phyloP scores from a whole-genome alignment of 2,888 invertebrate species.

The Helleia helle region DNA sequence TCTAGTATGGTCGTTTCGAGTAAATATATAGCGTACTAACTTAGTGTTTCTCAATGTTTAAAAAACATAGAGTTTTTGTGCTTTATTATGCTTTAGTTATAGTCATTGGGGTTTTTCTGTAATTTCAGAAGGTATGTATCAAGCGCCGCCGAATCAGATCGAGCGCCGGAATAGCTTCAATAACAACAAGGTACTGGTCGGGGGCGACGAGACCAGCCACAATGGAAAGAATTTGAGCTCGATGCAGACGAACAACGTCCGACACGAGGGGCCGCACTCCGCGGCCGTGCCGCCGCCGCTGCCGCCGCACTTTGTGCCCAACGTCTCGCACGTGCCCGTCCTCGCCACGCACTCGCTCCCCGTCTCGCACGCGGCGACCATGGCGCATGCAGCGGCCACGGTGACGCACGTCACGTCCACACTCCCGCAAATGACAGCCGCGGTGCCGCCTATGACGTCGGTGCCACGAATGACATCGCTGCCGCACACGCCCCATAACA shows the following conservation, averaged over 20 bases:
- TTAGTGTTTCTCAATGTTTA: too few relatives aligned
- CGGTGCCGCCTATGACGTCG: background rate
- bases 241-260: constrained; percentile 35
- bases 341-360: background rate
- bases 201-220: constrained; percentile 43
- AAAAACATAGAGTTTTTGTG: too few relatives aligned
- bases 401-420: background rate
- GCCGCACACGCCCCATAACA: background rate
- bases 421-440: background rate
- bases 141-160: constrained; percentile 52
- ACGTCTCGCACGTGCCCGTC: too few relatives aligned
- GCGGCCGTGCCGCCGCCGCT: background rate
- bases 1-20: too few relatives aligned
- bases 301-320: background rate
- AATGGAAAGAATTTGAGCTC: constrained; percentile 33
- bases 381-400: background rate
- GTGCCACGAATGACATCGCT: background rate
- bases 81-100: too few relatives aligned
- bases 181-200: constrained; percentile 63
- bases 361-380: background rate
- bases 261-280: background rate
- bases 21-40: too few relatives aligned
- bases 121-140: constrained; percentile 49
- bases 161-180: constrained; percentile 58
- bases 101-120: too few relatives aligned